Conservation (phyloP, 1,140 invertebrate genomes). For the Eriosoma lanigerum region DNA sequence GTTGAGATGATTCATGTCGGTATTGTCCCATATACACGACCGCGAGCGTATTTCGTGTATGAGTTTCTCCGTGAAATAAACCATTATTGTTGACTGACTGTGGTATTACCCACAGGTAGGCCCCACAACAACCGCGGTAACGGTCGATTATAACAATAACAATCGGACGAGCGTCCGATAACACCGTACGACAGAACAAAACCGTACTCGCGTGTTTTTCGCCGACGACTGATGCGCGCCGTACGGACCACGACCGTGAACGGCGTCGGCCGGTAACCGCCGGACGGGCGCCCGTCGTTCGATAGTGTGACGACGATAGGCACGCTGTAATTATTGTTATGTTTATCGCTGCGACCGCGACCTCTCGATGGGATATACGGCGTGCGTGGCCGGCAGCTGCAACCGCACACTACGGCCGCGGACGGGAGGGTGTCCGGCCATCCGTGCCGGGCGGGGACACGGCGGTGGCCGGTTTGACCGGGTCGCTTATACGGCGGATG, state of each 20-base stretch:
- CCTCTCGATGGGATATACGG: too few relatives aligned
- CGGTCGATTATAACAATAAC: background rate
- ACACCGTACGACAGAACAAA: too few relatives aligned
- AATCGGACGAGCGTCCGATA: background rate
- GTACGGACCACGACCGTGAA: background rate
- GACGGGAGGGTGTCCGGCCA: background rate
- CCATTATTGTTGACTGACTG: too few relatives aligned
- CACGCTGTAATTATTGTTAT: too few relatives aligned
- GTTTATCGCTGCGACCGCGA: background rate
- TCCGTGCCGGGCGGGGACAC: background rate
- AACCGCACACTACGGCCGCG: background rate
- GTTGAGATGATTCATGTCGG: slow-evolving; percentile 43
- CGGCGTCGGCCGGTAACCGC: slow-evolving; percentile 28
- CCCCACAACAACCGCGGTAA: background rate
- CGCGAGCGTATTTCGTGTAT: slow-evolving; percentile 23
- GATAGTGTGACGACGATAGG: too few relatives aligned
- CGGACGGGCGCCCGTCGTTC: slow-evolving; percentile 47
- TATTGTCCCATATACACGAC: slow-evolving; percentile 39
- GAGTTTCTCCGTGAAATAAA: slow-evolving; percentile 43
- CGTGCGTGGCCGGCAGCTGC: too few relatives aligned
- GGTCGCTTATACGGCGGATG: slow-evolving; percentile 42
- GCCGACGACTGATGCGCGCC: background rate
- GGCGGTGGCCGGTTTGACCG: slow-evolving; percentile 46
- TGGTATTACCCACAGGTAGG: too few relatives aligned
- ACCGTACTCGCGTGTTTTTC: background rate